Base-by-base conservation (phyloP, 1,140 invertebrate species). In the Delia radicum region DNA sequence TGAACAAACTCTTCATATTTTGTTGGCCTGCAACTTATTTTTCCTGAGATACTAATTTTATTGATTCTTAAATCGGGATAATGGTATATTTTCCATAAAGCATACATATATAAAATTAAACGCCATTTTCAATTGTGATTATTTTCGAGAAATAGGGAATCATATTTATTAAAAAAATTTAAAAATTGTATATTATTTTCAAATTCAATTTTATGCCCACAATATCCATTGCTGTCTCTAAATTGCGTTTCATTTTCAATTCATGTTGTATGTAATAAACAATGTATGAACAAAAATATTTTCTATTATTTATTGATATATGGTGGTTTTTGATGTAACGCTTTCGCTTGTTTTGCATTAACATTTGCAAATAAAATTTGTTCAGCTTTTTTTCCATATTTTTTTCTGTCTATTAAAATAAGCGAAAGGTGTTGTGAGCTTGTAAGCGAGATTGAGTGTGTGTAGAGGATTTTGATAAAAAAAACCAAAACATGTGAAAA, bases 271-370 rank as follows among this genome's bases (percentile, higher is more conserved):
- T 10, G n/a, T n/a, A 7, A 10, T 15, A 2, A 42, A 42, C 37
- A 10, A 42, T 42, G 37, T 42, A n/a, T n/a, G n/a, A n/a, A n/a
- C n/a, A 15, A 42, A 42, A 42, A 65, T 65, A 65, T 65, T 65
- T n/a, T 18, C n/a, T 28, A 65, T 65, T 65, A 65, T 65, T 65
- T 65, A 65, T 65, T 65, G 62, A 65, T 65, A 28, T 27, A 65
- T 29, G 26, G 62, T 65, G 21, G 61, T 63, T 12, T 63, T 63
- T 27, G 28, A 65, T 65, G 62, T 28, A 65, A 65, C 62, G 62
- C 62, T 65, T 65, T 65, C 62, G 62, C 62, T 65, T 27, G 27
- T 65, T 65, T 65, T 29, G 27, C 2, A 29, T 26, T 65, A 29
- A 15, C 2, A n/a, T 42, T 42, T 42, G 8, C 37, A 42, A 10